Evolutionary conservation across 2,113 vertebrate genomes (phyloP).

Genomic region (Hemibagrus wyckioides): DNA sequence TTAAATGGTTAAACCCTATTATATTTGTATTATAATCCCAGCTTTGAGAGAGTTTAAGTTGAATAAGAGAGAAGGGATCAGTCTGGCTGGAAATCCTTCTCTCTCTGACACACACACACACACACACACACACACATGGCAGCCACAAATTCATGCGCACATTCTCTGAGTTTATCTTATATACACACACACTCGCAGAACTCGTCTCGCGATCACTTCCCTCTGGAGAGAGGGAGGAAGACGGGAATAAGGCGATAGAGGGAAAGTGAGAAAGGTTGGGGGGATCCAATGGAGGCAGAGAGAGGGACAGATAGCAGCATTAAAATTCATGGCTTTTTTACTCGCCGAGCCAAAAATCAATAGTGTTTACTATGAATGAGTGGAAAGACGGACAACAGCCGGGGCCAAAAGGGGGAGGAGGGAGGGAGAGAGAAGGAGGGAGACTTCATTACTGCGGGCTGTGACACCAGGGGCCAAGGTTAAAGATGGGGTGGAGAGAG

Average conservation of each 20-base stretch:
- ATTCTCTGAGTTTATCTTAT: slow-evolving; percentile 42
- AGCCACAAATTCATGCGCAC: slow-evolving; percentile 23
- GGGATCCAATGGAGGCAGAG: slow-evolving; percentile 71
- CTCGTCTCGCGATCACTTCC: slow-evolving; percentile 71
- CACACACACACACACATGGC: slow-evolving; percentile 18
- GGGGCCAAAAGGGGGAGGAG: slow-evolving; percentile 62
- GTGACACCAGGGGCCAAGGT: slow-evolving; percentile 79
- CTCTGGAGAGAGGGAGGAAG: slow-evolving; percentile 73
- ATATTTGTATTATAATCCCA: slow-evolving; percentile 26
- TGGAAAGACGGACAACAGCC: slow-evolving; percentile 77
- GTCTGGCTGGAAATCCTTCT: slow-evolving; percentile 24
- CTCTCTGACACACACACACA: neutral
- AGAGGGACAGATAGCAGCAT: slow-evolving; percentile 80
- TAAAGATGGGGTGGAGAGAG: slow-evolving; percentile 72
- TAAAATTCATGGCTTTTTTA: slow-evolving; percentile 82
- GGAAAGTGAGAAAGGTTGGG: slow-evolving; percentile 76
- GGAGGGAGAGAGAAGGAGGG: slow-evolving; percentile 45
- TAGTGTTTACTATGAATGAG: slow-evolving; percentile 86
- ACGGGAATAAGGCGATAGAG: slow-evolving; percentile 63
- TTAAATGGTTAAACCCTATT: slow-evolving; percentile 31
- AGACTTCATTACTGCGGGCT: slow-evolving; percentile 75
- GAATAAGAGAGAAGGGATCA: slow-evolving; percentile 26
- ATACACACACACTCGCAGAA: slow-evolving; percentile 38
- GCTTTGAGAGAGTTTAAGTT: slow-evolving; percentile 31
- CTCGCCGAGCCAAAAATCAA: slow-evolving; percentile 79